Evolutionary conservation across 1,140 invertebrate species (phyloP), one percentile per base, ranked within the genome.

Genomic region (Diachasmimorpha longicaudata): DNA sequence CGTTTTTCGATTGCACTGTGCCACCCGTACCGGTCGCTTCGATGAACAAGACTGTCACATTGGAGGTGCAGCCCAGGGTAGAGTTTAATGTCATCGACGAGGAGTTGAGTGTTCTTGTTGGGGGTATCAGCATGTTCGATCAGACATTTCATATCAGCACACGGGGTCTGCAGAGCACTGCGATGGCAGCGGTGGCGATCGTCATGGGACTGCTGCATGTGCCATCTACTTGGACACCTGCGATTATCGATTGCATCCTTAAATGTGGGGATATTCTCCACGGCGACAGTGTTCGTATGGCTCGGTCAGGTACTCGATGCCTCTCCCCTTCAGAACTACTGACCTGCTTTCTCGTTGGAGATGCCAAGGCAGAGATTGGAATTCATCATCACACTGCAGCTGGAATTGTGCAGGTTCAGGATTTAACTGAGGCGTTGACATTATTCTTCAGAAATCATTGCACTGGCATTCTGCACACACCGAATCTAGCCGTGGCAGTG

Each of bases 141-240:
- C 72, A 39, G 6, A 25, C 2, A 0, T 84, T 85, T 67, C 36
- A 36, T 6, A 16, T 76, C 0, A 70, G 70, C 19, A 82, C 44
- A 44, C 79, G 85, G 23, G 83, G 83, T 9, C 71, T 80, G 1
- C 86, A 87, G 39, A 86, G 85, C n/a, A 87, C 81, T 0, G 85
- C 86, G 0, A 83, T 86, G 0, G 81, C 86, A 0, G 80, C 78
- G 0, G 81, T 85, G 0, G 83, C 83, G 0, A 79, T 86, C 3
- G 83, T 83, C 0, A 74, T 86, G 0, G 81, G 82, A 0, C 14
- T 81, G 0, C 70, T 88, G 0, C 85, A 86, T 72, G 81, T 81
- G 0, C 86, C 86, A 0, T 84, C 83, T 0, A 83, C 81, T 0
- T 88, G 86, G 86, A 85, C 85, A 0, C 52, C 82, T 19, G 79